Base-by-base conservation (phyloP, 2,888 invertebrate genomes). In the Clistopyga incitator region DNA sequence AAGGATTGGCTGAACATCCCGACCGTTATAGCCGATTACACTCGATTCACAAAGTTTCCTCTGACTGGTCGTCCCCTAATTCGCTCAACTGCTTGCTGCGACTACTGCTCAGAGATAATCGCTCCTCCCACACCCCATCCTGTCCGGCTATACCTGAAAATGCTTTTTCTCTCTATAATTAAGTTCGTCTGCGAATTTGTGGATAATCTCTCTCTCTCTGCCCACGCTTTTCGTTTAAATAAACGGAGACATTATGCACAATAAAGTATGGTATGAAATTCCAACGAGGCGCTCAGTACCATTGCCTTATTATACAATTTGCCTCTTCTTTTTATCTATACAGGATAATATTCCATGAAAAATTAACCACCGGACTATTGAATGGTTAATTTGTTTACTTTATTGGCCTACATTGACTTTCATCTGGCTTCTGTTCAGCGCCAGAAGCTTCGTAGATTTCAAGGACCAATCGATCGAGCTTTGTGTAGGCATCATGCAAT, bases 31-130 rank as follows among this genome's bases (percentile, higher is more conserved):
- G 75, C 75, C 75, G 64, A 75, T 75, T 75, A 75, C 50, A 75
- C 75, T 75, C 75, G 64, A 75, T 75, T 75, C 64, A 75, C 75
- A 52, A 75, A 75, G 75, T 75, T 75, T 64, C 64, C 34, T 75
- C 47, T 61, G 34, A 8, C 11, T 61, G 47, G 47, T 47, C 29
- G 52, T 34, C 42, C 47, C 59, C 75, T 75, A 75, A 75, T 75
- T 75, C 64, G 75, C 64, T 75, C 34, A 75, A 75, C 50, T 61
- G 64, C 64, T 38, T 34, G 64, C 75, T 20, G 75, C 47, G 75
- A 74, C 59, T 75, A 75, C 64, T 64, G 74, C 75, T 64, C 61
- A 47, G 75, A 64, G 34, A 61, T 75, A 75, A 61, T 61, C 75
- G 38, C 47, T 52, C 64, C 38, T 64, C 64, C 75, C 23, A 52